Percentiles rank a stretch among this genome's conserved stretches.
phyloP scores from a whole-genome alignment of 2,113 vertebrate species.

The Ailuropoda melanoleuca region DNA sequence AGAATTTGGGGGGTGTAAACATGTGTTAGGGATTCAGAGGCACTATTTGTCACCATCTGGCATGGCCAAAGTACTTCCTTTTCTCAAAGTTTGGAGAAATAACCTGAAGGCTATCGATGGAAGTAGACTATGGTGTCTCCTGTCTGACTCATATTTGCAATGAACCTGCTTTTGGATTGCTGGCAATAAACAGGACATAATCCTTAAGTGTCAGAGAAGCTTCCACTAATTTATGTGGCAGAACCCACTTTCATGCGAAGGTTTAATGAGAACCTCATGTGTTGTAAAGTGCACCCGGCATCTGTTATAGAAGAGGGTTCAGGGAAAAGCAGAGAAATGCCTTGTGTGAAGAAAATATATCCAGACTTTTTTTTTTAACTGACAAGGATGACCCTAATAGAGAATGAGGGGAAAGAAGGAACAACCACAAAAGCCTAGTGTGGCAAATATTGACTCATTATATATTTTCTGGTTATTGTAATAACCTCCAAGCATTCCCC shows the following conservation, averaged over 20 bases:
- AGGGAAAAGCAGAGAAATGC: background rate
- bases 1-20: background rate
- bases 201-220: background rate
- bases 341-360: background rate
- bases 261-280: background rate
- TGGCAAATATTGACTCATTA: background rate
- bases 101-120: background rate
- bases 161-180: background rate
- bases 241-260: background rate
- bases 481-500: background rate
- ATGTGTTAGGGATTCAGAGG: background rate
- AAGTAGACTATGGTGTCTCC: background rate
- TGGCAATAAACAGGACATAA: background rate
- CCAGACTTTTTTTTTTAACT: background rate
- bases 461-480: background rate
- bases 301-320: background rate
- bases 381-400: background rate
- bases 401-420: background rate
- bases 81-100: background rate
- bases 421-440: background rate
- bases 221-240: constrained; percentile 32
- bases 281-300: background rate
- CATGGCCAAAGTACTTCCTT: background rate
- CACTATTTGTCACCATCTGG: background rate
- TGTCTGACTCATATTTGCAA: background rate